phyloP scores from a whole-genome alignment of 2,888 invertebrate species.

The Megamerina dolium region DNA sequence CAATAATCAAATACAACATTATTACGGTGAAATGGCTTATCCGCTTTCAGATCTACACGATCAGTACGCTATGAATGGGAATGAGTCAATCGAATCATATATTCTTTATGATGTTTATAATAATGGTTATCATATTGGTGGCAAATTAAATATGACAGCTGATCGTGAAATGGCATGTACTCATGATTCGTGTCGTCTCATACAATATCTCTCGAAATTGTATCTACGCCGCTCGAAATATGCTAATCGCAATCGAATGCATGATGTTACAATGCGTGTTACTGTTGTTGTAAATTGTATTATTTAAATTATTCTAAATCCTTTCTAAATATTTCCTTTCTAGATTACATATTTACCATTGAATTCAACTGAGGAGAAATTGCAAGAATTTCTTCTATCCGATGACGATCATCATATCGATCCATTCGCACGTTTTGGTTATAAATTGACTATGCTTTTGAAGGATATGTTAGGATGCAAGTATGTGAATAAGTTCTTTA shows the following conservation, averaged over 20 bases:
- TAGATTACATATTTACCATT: slow-evolving; percentile 29
- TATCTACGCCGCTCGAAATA: slow-evolving; percentile 24
- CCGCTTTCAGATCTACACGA: background rate
- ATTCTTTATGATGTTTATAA: slow-evolving; percentile 43
- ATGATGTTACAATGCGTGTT: slow-evolving; percentile 35
- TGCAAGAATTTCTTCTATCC: slow-evolving; percentile 26
- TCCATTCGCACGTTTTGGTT: slow-evolving; percentile 32
- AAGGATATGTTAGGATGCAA: slow-evolving; percentile 34
- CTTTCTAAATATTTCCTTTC: background rate
- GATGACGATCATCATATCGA: slow-evolving; percentile 30
- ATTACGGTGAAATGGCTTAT: too few relatives aligned
- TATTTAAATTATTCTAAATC: background rate
- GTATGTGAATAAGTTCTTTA: slow-evolving; percentile 26
- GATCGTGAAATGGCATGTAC: slow-evolving; percentile 33
- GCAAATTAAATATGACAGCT: slow-evolving; percentile 38
- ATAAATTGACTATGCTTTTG: slow-evolving; percentile 25
- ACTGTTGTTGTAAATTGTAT: slow-evolving; percentile 32
- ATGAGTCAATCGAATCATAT: slow-evolving; percentile 9
- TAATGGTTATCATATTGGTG: slow-evolving; percentile 41
- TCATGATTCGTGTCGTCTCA: slow-evolving; percentile 19
- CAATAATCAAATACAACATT: too few relatives aligned
- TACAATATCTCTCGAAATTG: slow-evolving; percentile 29
- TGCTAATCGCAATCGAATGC: slow-evolving; percentile 34
- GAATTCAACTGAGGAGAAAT: slow-evolving; percentile 22
- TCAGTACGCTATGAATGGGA: background rate